Percentiles rank a stretch among this genome's conserved stretches.
Conservation (phyloP, 2,888 invertebrate genomes). For the Rhamphomyia laevipes region DNA sequence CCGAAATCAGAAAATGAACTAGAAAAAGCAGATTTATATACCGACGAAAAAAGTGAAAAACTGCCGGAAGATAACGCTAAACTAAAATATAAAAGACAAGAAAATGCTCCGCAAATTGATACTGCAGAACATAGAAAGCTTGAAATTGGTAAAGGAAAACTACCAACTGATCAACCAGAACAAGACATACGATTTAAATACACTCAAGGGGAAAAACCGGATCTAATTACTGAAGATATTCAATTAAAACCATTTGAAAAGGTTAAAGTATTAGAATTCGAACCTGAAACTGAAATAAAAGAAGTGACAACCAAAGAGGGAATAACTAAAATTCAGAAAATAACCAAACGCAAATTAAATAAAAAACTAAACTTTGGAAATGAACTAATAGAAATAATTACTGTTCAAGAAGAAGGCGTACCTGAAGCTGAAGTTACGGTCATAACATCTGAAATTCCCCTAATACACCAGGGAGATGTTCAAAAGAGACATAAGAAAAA, state of each 20-base stretch:
- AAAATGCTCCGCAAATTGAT: constrained; percentile 20
- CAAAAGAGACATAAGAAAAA: constrained; percentile 32
- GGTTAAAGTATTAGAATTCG: constrained; percentile 20
- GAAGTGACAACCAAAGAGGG: constrained; percentile 21
- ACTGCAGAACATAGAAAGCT: constrained; percentile 22
- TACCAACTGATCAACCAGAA: constrained; percentile 25
- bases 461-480: constrained; percentile 27
- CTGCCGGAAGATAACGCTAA: constrained; percentile 19
- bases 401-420: constrained; percentile 27
- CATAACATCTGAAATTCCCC: constrained; percentile 20
- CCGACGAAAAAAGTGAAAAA: constrained; percentile 19
- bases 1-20: constrained; percentile 45
- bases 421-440: constrained; percentile 32
- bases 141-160: constrained; percentile 27
- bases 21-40: constrained; percentile 39
- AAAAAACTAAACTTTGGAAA: constrained; percentile 33
- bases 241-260: background rate
- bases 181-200: constrained; percentile 30
- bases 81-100: constrained; percentile 31
- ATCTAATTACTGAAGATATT: constrained; percentile 10
- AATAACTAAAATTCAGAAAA: constrained; percentile 23
- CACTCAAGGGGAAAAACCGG: background rate
- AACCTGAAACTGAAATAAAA: constrained; percentile 20
- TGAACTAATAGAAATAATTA: constrained; percentile 35
- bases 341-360: constrained; percentile 30